Evolutionary conservation across 1,140 invertebrate genomes (phyloP), one percentile per base, ranked within the genome.

Genomic region (Dinoponera quadriceps): DNA sequence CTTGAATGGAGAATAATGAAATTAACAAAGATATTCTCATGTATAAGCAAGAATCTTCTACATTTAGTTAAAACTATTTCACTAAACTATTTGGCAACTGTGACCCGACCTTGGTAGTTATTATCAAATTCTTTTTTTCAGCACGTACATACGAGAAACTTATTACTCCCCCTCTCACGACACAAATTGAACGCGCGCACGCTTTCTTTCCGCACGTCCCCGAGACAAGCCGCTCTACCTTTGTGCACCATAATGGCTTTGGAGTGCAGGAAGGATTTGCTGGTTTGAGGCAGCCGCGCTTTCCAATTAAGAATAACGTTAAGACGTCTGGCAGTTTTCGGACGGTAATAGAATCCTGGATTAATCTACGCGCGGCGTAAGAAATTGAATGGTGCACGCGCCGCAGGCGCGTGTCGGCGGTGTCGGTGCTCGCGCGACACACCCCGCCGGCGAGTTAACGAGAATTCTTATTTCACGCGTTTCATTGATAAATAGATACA

Each of bases 221-320:
- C 20, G 3, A 54, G 9, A 51, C 48, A 66, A 38, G 48, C 29
- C 11, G 16, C 49, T 16, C 11, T n/a, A 66, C 2, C 20, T 66
- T 66, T 65, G 20, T 33, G 65, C 54, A 33, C 16, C 29, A 65
- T 77, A 77, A 65, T 29, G 27, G 44, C 20, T 55, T 66, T 18
- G 29, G 22, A 75, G 25, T 75, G 44, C 7, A 29, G 20, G 14
- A 54, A 63, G 48, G 29, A 77, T 55, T 77, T 66, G 51, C 44
- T 20, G 16, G 16, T 65, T 77, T 55, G 20, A 44, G 11, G 18
- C 38, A 20, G 33, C 48, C 38, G 51, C 20, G 49, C 9, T 77
- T 77, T 77, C 29, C 62, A n/a, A 13, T 66, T 54, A 77, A 66
- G 33, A 75, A 51, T 63, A 75, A 63, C 44, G 25, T 78, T 57